Evolutionary conservation across 2,888 invertebrate species (phyloP).

Genomic region (Heliconius erato): DNA sequence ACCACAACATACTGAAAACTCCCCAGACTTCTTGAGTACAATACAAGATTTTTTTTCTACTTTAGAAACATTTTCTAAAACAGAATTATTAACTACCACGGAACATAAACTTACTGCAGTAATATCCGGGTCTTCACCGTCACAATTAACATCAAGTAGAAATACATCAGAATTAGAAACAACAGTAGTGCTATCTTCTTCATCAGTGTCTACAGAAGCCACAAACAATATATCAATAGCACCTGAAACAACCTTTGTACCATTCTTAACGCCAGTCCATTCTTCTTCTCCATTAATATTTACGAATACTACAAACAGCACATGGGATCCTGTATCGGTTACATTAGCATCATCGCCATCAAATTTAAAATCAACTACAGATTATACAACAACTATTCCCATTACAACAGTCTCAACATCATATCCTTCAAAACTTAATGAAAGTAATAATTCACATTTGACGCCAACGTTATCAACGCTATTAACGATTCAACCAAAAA

Average conservation of each 20-base stretch:
- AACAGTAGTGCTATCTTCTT: neutral
- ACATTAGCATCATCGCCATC: neutral
- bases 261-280: neutral
- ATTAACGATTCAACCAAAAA: neutral
- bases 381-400: neutral
- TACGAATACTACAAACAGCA: neutral
- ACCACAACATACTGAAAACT: neutral
- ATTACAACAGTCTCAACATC: neutral
- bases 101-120: neutral
- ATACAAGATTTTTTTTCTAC: neutral
- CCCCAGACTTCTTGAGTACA: neutral
- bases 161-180: neutral
- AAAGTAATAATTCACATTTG: neutral
- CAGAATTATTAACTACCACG: neutral
- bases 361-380: neutral
- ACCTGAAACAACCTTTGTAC: neutral
- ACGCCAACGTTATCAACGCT: neutral
- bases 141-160: neutral
- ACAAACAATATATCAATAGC: neutral
- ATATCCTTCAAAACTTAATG: neutral
- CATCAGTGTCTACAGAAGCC: neutral
- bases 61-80: neutral
- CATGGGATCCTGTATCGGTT: neutral
- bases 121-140: neutral
- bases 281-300: constrained; percentile 1